Percentiles rank a stretch among this genome's conserved stretches.
Evolutionary conservation across 1,140 invertebrate genomes (phyloP).

Genomic region (Microplitis mediator): DNA sequence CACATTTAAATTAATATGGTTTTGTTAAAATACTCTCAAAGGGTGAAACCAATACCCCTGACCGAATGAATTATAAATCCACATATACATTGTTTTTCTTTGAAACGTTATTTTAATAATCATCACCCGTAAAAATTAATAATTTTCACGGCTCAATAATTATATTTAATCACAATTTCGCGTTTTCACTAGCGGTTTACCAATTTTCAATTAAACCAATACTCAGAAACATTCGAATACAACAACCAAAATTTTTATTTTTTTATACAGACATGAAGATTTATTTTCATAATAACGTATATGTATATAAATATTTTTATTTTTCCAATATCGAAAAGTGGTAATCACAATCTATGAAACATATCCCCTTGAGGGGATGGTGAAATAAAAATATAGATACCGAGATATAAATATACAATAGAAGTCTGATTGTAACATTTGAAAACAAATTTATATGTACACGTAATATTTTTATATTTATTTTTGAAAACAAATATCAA

Average conservation of each 20-base stretch:
- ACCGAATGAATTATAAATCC: no score
- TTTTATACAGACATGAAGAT: no score
- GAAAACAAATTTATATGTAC: not conserved
- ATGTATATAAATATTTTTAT: not conserved
- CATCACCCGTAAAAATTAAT: conserved; percentile 1
- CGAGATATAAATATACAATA: not conserved
- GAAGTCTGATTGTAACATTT: not conserved
- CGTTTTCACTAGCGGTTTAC: conserved; percentile 7
- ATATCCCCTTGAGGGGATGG: not conserved
- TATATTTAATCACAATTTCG: conserved; percentile 11
- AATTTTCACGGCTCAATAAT: conserved; percentile 21
- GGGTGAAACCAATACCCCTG: no score
- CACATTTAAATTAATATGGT: no score
- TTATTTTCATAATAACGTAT: not conserved
- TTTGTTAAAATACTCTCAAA: no score
- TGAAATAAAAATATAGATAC: not conserved
- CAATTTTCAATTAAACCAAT: conserved; percentile 1
- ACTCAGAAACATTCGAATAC: not conserved
- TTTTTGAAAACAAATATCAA: no score
- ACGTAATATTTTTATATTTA: not conserved
- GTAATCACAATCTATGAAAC: conserved; percentile 14
- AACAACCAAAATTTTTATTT: conserved; percentile 10
- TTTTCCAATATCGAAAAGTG: not conserved
- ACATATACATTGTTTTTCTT: no score
- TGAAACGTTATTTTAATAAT: no score